Conservation (phyloP, 2,888 invertebrate species). For the Dasypolia templi region DNA sequence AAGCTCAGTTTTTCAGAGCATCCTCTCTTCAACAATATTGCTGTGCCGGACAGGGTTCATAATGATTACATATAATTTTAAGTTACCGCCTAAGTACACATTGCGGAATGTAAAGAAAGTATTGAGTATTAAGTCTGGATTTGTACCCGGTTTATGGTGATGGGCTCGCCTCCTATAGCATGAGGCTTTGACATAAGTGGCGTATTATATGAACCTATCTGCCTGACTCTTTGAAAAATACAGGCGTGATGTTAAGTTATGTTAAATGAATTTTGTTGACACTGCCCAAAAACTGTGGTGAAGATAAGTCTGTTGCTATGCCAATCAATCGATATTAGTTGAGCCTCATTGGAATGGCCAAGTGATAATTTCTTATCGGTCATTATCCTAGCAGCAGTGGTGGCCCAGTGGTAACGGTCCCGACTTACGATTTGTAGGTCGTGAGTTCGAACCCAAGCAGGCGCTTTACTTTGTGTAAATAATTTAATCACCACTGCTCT, state of each 20-base stretch:
- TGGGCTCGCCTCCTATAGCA: background rate
- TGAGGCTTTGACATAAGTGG: background rate
- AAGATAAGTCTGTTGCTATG: background rate
- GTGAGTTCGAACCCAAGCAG: too few relatives aligned
- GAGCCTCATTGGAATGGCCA: background rate
- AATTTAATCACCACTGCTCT: too few relatives aligned
- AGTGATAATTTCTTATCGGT: constrained; percentile 30
- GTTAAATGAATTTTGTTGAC: background rate
- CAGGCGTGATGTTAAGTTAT: background rate
- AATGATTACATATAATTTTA: too few relatives aligned
- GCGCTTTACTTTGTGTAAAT: too few relatives aligned
- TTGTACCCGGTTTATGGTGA: background rate
- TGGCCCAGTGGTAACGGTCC: too few relatives aligned
- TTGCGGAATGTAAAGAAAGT: too few relatives aligned
- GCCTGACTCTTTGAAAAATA: background rate
- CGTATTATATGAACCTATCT: background rate
- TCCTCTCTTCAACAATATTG: too few relatives aligned
- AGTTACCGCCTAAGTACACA: too few relatives aligned
- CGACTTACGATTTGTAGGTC: too few relatives aligned
- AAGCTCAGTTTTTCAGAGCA: too few relatives aligned
- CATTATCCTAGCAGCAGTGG: background rate
- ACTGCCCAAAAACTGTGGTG: background rate
- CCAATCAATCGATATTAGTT: background rate
- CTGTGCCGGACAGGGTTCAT: too few relatives aligned
- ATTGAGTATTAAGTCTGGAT: too few relatives aligned